Conservation (phyloP, 2,888 invertebrate genomes). For the Mesochorus sp. region DNA sequence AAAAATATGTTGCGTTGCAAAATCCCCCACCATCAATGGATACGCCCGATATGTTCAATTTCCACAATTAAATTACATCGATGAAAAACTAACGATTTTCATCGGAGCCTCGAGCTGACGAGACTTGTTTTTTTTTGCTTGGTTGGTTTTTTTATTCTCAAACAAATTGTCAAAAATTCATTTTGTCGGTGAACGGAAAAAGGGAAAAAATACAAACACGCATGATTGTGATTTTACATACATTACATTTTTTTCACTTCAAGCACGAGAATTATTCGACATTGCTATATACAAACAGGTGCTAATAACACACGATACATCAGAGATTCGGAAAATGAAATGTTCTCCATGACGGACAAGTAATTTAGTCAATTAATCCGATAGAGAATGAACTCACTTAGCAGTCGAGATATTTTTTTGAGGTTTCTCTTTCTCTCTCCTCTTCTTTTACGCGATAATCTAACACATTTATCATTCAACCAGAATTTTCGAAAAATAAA, state of each 20-base stretch:
- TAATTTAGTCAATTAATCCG: not conserved
- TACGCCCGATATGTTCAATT: not conserved
- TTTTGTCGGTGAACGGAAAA: no score
- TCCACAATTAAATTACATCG: not conserved
- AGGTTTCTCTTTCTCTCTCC: no score
- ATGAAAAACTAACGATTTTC: not conserved
- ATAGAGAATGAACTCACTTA: not conserved
- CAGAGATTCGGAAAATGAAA: constrained; percentile 8
- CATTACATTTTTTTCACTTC: no score
- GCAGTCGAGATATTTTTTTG: not conserved
- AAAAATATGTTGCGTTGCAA: constrained; percentile 11
- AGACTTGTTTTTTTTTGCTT: no score
- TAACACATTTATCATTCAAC: no score
- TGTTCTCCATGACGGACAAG: not conserved
- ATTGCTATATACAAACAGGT: constrained; percentile 21
- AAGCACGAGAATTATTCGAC: constrained; percentile 30
- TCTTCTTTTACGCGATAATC: no score
- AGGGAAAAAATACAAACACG: no score
- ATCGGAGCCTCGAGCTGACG: no score
- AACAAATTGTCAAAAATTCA: no score
- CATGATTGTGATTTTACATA: no score
- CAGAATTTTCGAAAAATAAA: no score
- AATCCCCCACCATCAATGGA: not conserved
- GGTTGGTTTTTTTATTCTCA: no score
- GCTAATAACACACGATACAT: constrained; percentile 25